Evolutionary conservation across 2,113 vertebrate genomes (phyloP).

Genomic region (Amblyopsis rosae): DNA sequence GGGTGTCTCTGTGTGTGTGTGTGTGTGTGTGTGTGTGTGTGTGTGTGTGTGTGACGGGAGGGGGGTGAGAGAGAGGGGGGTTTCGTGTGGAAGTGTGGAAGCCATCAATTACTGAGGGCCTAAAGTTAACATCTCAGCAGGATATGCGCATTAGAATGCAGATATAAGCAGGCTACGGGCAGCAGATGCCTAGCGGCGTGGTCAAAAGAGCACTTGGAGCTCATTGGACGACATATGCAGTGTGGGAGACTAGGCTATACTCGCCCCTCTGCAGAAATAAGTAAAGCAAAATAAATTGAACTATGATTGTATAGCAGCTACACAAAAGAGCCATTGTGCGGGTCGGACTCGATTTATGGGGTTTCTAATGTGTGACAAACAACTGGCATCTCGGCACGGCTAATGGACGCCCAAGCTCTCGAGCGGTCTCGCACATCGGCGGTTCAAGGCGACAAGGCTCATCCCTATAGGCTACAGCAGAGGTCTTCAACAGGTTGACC

Average conservation of each 20-base stretch:
- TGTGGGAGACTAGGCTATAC: conserved; percentile 69
- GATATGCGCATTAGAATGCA: conserved; percentile 79
- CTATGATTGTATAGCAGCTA: conserved; percentile 61
- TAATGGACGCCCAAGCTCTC: conserved; percentile 44
- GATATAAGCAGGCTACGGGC: conserved; percentile 70
- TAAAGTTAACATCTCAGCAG: conserved; percentile 82
- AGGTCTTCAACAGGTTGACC: conserved; percentile 59
- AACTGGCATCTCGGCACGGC: conserved; percentile 44
- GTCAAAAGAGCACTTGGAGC: conserved; percentile 70
- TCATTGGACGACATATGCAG: conserved; percentile 69
- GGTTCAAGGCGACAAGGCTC: conserved; percentile 10
- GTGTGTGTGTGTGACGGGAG: neutral
- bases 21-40: neutral
- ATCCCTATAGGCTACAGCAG: neutral
- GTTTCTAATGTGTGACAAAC: conserved; percentile 60
- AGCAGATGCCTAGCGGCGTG: conserved; percentile 80
- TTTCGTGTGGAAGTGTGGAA: conserved; percentile 75
- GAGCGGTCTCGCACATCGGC: conserved; percentile 45
- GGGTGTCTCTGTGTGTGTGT: neutral
- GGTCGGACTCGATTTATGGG: conserved; percentile 54
- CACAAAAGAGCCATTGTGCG: conserved; percentile 64
- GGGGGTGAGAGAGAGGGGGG: no score
- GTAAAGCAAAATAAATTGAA: conserved; percentile 71
- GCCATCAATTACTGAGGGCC: conserved; percentile 80
- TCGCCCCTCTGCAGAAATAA: conserved; percentile 49